phyloP scores from a whole-genome alignment of 2,797 vertebrate genomes.

The Zenarchopterus dispar region DNA sequence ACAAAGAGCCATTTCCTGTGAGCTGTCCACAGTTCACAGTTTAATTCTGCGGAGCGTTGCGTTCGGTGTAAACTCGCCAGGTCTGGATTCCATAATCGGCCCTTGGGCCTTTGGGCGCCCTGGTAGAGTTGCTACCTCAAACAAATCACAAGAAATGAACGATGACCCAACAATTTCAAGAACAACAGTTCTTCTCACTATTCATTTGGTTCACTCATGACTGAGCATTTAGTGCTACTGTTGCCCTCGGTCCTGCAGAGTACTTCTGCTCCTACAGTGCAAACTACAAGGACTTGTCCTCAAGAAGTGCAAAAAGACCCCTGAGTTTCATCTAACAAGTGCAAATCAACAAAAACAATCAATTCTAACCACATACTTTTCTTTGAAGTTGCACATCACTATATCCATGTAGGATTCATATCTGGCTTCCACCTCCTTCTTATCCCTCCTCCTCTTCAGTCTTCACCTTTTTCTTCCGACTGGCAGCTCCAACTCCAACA shows the following conservation, averaged over 20 bases:
- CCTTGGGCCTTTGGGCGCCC: slow-evolving; percentile 45
- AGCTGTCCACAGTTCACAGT: slow-evolving; percentile 73
- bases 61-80: slow-evolving; percentile 62
- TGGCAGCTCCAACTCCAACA: too few species aligned
- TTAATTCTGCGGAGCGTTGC: slow-evolving; percentile 50
- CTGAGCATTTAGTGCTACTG: slow-evolving; percentile 26
- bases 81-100: slow-evolving; percentile 74
- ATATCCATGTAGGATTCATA: too few species aligned
- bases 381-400: too few species aligned
- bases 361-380: too few species aligned
- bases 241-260: background rate
- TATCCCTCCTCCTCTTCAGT: too few species aligned
- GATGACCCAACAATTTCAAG: slow-evolving; percentile 7
- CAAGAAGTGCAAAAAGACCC: too few species aligned
- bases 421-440: too few species aligned
- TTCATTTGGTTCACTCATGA: slow-evolving; percentile 2
- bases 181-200: slow-evolving; percentile 18
- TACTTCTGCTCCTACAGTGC: background rate
- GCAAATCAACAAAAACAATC: too few species aligned
- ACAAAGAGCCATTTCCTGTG: slow-evolving; percentile 78
- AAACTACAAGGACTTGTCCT: too few species aligned
- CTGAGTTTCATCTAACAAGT: too few species aligned
- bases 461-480: too few species aligned
- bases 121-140: slow-evolving; percentile 4
- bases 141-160: slow-evolving; percentile 30